A percentile compares a stretch with the other conserved stretches of the same genome.
Conservation (phyloP, 2,797 vertebrate genomes). For the Coranthus polyacanthus region DNA sequence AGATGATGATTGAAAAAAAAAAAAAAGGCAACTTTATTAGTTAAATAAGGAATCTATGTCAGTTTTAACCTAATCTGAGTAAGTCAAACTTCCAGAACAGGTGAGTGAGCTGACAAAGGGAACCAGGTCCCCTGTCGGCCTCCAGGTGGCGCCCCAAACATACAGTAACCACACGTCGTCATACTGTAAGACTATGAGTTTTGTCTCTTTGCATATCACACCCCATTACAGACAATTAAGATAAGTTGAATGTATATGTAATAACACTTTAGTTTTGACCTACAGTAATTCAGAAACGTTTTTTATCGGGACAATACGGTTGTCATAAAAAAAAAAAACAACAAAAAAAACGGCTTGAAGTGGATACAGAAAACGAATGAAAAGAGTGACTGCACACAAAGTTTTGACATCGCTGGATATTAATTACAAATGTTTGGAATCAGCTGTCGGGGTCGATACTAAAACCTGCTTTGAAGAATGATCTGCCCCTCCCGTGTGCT, state of each 20-base stretch:
- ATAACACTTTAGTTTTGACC: conserved; percentile 49
- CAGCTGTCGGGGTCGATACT: conserved; percentile 24
- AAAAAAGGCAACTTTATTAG: background rate
- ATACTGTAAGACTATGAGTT: conserved; percentile 32
- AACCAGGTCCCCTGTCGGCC: conserved; percentile 24
- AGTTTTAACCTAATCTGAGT: conserved; percentile 5
- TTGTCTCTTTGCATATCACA: conserved; percentile 54
- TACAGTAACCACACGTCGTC: conserved; percentile 7
- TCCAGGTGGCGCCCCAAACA: conserved; percentile 37
- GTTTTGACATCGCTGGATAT: conserved; percentile 64
- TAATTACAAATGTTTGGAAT: conserved; percentile 32
- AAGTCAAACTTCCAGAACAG: background rate
- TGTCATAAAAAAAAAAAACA: conserved; percentile 36
- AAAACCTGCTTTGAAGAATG: conserved; percentile 44
- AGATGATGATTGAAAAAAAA: conserved; percentile 8
- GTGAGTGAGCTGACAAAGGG: background rate
- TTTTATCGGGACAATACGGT: conserved; percentile 49
- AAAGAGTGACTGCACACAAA: conserved; percentile 27
- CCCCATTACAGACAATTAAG: conserved; percentile 60
- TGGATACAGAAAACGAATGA: conserved; percentile 41
- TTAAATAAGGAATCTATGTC: background rate
- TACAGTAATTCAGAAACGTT: conserved; percentile 51
- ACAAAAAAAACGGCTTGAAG: conserved; percentile 44
- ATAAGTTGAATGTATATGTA: conserved; percentile 77
- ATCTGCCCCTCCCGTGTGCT: conserved; percentile 53